Conservation (phyloP, 2,113 vertebrate genomes). For the Athene noctua region DNA sequence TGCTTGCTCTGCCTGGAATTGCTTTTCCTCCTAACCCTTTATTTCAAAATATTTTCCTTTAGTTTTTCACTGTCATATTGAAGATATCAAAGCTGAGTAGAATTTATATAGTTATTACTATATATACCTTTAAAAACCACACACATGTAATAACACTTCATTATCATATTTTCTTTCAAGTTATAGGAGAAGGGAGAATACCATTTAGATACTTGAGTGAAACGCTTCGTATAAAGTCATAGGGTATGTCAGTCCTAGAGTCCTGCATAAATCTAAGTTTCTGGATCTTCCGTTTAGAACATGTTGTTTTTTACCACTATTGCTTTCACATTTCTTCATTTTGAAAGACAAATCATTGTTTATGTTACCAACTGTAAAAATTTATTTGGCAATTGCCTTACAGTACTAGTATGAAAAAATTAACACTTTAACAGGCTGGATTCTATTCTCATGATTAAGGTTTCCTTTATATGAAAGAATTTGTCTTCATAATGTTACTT, state of each 20-base stretch:
- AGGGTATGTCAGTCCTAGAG: neutral
- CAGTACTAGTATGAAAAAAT: neutral
- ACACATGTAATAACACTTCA: neutral
- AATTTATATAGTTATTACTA: neutral
- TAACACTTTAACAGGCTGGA: neutral
- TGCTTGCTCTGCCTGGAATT: neutral
- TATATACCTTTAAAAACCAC: neutral
- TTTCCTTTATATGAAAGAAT: neutral
- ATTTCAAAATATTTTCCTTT: neutral
- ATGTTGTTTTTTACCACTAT: neutral
- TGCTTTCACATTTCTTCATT: neutral
- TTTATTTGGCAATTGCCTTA: neutral
- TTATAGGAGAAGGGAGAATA: neutral
- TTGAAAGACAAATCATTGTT: conserved; percentile 33
- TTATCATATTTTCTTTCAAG: neutral
- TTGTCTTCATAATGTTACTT: neutral
- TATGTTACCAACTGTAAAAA: conserved; percentile 1
- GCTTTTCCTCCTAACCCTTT: neutral
- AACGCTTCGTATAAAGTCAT: neutral
- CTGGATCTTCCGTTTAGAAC: neutral
- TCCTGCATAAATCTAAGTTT: neutral
- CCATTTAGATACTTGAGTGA: neutral
- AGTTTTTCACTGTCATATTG: neutral
- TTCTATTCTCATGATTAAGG: neutral
- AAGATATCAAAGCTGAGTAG: neutral